Base-by-base conservation (phyloP, 2,113 vertebrate genomes). In the Pomatostomus ruficeps region DNA sequence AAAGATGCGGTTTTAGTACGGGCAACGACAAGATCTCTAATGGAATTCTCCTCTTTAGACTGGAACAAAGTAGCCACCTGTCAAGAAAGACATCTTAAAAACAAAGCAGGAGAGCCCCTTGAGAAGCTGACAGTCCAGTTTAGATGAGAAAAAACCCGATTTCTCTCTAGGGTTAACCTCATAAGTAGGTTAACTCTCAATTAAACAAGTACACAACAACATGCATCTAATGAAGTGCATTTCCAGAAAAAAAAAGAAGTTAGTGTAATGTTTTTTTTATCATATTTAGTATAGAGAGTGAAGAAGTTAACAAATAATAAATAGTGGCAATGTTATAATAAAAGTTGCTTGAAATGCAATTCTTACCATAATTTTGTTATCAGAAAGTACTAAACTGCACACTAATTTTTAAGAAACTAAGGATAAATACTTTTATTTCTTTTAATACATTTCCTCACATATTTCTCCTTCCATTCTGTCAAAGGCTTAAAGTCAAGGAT, bases 21-120 rank as follows among this genome's bases (percentile, higher is more conserved):
- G 78, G 95, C 96, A 91, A 54, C 67, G 28, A 94, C 95, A 81
- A 97, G 98, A 85, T 98, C 98, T 10, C 6, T 97, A 18, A 97
- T 98, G 95, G 79, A 98, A 54, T 86, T 98, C 62, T 97, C 97
- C 28, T 95, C 19, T 61, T 17, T 98, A 89, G 98, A 98, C 70
- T 98, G 98, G 98, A 96, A 81, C 38, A 97, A 96, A 14, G 89
- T 98, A 59, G 88, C 88, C 54, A 96, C 96, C 43, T 85, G 76
- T 73, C 96, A 95, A 54, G 97, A 98, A 89, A 97, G 88, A 40
- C 73, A 48, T n/a, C 77, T 94, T 9, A 57, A 91, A n/a, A 96
- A 87, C 21, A 87, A 91, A 78, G 77, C 25, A 26, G 48, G 49
- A 75, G 55, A 95, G 29, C 43, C 65, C 10, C 16, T 12, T 33